Evolutionary conservation across 1,140 invertebrate species (phyloP), one percentile per base, ranked within the genome.

Genomic region (Thaumetopoea pityocampa): DNA sequence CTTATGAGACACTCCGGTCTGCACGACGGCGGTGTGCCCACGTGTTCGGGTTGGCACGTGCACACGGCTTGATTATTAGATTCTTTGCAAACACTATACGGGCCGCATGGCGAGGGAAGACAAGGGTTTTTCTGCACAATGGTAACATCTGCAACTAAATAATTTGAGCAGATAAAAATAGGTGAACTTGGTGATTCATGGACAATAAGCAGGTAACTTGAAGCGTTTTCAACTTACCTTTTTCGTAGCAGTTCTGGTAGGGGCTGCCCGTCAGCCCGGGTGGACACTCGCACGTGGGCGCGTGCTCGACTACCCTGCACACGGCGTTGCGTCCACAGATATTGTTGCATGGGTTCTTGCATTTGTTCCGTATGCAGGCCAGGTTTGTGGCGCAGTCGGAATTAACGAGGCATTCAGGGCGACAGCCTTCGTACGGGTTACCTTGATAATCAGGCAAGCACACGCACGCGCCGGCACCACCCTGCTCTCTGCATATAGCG

Each of bases 81-180:
- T 55, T 90, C 88, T 55, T 90, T 88, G 72, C 92, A 93, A 51
- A 90, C 77, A 60, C 89, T 89, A 63, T 93, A 89, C 9, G 91
- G 88, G 12, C 94, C 94, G 72, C 94, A 96, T 2, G 93, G 93
- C 9, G 91, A 93, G 23, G 92, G 92, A 36, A 86, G 79, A 66
- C 93, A 94, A 1, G 91, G 92, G 65, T 92, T 86, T 43, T 27
- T 67, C 14, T 64, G 68, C 8, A 53, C 43, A 22, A 49, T 49
- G 47, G 71, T 37, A n/a, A 48, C 26, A 54, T 68, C 68, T 79
- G 35, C 32, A 77, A 73, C 8, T 17, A 42, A 9, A 27, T 26
- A 29, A 18, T 12, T 32, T 27, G 11, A 19, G 52, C 34, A 30
- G 27, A 8, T 32, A 16, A 27, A 19, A n/a, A n/a, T n/a, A n/a